Base-by-base conservation (phyloP, 2,888 invertebrate species). In the Phymatocera aterrima region DNA sequence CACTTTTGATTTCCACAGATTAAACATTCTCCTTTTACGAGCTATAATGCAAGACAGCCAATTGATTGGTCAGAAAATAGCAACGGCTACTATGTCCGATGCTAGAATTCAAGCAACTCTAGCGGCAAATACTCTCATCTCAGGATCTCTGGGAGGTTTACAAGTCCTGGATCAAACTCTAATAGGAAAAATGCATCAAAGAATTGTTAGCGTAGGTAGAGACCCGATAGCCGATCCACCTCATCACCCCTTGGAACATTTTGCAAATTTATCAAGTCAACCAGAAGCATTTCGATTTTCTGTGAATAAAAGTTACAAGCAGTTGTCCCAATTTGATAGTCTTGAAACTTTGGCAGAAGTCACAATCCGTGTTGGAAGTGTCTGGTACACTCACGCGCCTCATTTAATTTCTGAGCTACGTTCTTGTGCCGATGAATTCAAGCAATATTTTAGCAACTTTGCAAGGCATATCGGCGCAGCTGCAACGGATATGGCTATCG, bases 371-470 rank as follows among this genome's bases (percentile, higher is more conserved):
- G 86, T 90, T 12, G 90, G 87, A 0, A 90, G 90, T 48, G 95
- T 98, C 79, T 97, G 97, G 94, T 98, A 98, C 92, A 97, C 97
- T 3, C 98, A 99, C 91, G 97, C 97, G 75, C 96, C 97, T 0
- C 94, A 95, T 82, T 94, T 98, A 87, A 92, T 98, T 77, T 93
- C 94, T 43, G 98, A 98, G 90, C 92, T 98, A 80, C 95, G 96
- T 85, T 96, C 96, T 51, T 98, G 98, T 90, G 96, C 97, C 12
- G 95, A 96, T 15, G 97, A 97, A 91, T 98, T 98, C 91, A 96
- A 96, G 88, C 96, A 97, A 88, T 97, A 97, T 91, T 92, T 96
- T 83, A 94, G 96, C 77, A 95, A 96, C 89, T 93, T 98, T 82
- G 97, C 97, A 15, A 93, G 95, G 77, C 96, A 97, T 74, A 95